Evolutionary conservation across 2,797 vertebrate genomes (phyloP).

Genomic region (Kryptopterus vitreolus): DNA sequence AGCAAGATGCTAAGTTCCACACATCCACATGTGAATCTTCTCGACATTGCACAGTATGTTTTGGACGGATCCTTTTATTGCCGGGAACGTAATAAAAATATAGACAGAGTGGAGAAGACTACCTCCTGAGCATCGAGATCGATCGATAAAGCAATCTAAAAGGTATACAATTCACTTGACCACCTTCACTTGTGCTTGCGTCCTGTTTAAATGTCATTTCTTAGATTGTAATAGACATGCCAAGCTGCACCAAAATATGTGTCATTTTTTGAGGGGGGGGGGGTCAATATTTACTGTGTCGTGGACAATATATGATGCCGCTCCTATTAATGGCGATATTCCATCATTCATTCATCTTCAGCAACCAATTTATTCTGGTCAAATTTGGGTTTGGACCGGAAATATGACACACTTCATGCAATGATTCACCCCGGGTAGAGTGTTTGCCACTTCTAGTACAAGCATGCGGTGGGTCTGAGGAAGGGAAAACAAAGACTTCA

Average conservation of each 20-base stretch:
- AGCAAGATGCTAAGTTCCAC: neutral
- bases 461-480: neutral
- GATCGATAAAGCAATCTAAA: conserved; percentile 18
- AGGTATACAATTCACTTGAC: neutral
- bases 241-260: too few species aligned
- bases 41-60: neutral
- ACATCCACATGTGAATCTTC: neutral
- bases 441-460: too few species aligned
- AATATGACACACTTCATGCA: neutral
- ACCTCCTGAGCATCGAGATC: conserved; percentile 3
- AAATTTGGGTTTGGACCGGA: neutral
- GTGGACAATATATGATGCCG: neutral
- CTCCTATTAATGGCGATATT: neutral
- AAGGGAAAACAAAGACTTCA: neutral
- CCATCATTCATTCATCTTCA: neutral
- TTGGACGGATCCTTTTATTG: neutral
- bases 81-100: conserved; percentile 24
- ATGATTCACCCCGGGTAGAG: neutral
- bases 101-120: conserved; percentile 12
- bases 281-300: neutral
- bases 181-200: neutral
- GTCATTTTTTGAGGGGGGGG: too few species aligned
- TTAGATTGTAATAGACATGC: neutral
- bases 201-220: conserved; percentile 13
- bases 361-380: conserved; percentile 4